Percentiles rank a stretch among this genome's conserved stretches.
These are phyloP conservation scores for Hydroisotoma schaefferi DNA, from an alignment of 2,888 invertebrate species.

Conservation along the genomic window DNA sequence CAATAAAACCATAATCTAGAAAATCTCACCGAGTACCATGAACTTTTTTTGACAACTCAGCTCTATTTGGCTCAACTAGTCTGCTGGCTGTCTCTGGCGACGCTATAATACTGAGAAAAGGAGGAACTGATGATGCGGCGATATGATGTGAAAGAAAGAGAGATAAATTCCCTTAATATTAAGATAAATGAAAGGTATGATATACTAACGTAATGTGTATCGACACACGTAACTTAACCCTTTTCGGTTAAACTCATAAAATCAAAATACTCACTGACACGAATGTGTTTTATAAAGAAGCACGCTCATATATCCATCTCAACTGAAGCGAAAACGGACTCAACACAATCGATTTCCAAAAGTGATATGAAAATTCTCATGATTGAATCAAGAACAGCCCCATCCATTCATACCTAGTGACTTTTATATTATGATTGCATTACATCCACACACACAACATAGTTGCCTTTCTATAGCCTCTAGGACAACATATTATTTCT, in stretches of 20 bases:
- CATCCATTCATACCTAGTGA: too few relatives aligned
- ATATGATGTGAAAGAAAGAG: too few relatives aligned
- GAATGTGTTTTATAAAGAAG: slow-evolving; percentile 17
- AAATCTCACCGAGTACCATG: slow-evolving; percentile 38
- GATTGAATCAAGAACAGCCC: slow-evolving; percentile 13
- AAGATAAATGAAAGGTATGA: too few relatives aligned
- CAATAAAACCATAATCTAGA: slow-evolving; percentile 31
- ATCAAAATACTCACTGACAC: slow-evolving; percentile 17
- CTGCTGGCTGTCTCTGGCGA: background rate
- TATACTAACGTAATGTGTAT: too few relatives aligned
- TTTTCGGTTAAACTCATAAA: slow-evolving; percentile 9
- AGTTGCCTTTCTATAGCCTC: too few relatives aligned
- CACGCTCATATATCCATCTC: too few relatives aligned
- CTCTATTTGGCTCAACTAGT: slow-evolving; percentile 16
- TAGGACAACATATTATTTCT: too few relatives aligned
- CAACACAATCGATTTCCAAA: slow-evolving; percentile 8
- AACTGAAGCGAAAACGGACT: slow-evolving; percentile 1
- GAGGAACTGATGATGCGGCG: too few relatives aligned
- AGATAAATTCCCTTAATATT: too few relatives aligned
- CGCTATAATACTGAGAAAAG: background rate
- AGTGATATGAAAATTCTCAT: slow-evolving; percentile 17
- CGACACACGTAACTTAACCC: slow-evolving; percentile 1
- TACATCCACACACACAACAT: too few relatives aligned
- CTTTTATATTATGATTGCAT: background rate
- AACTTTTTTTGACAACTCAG: slow-evolving; percentile 40